Conservation (phyloP, 2,888 invertebrate genomes). For the Volucella bombylans region DNA sequence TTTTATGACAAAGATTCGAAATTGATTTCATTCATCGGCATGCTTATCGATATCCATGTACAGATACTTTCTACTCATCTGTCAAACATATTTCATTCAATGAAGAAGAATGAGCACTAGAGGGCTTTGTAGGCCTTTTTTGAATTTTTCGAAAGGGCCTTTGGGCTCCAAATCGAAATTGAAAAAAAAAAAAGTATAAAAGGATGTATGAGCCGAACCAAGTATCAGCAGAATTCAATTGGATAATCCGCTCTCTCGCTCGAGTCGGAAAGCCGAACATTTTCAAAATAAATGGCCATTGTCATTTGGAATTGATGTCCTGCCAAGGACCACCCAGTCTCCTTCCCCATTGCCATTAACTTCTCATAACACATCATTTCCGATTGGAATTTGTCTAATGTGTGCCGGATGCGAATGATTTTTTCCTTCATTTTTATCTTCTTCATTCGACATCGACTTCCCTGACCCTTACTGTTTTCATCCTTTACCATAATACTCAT, state of each 20-base stretch:
- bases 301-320: slow-evolving; percentile 63
- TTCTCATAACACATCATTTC: slow-evolving; percentile 70
- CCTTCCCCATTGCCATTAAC: slow-evolving; percentile 29
- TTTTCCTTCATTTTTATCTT: slow-evolving; percentile 13
- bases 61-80: slow-evolving; percentile 5
- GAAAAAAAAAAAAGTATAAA: slow-evolving; percentile 3
- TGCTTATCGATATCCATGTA: slow-evolving; percentile 18
- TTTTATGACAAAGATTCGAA: slow-evolving; percentile 40
- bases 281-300: slow-evolving; percentile 54
- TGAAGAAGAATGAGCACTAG: background rate
- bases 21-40: slow-evolving; percentile 35
- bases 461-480: background rate
- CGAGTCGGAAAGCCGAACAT: slow-evolving; percentile 11
- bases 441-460: slow-evolving; percentile 15
- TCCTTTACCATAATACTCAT: no score
- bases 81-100: slow-evolving; percentile 36
- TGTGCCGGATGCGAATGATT: slow-evolving; percentile 60
- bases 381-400: slow-evolving; percentile 68
- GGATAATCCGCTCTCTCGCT: slow-evolving; percentile 30
- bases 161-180: slow-evolving; percentile 17
- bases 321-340: slow-evolving; percentile 8
- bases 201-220: background rate
- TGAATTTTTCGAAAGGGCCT: slow-evolving; percentile 9
- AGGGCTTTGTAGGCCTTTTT: slow-evolving; percentile 34
- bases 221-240: slow-evolving; percentile 44